These are phyloP conservation scores for Drosophila pruinosa DNA, from an alignment of 1,140 invertebrate species.

Conservation along the genomic window DNA sequence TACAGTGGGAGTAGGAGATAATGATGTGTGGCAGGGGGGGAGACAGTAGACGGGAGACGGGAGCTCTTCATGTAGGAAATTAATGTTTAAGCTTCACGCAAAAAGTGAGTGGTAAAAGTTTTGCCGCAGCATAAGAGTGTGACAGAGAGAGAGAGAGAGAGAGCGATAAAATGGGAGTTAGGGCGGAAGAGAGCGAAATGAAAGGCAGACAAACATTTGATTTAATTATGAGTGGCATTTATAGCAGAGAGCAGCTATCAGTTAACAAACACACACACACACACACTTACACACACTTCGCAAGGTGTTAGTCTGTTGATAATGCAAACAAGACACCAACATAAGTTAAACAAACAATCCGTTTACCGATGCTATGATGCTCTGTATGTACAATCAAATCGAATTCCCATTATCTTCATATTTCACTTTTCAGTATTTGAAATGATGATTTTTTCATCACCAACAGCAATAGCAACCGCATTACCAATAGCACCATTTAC, in stretches of 20 bases:
- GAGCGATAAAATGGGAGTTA: neutral
- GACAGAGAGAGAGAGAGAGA: neutral
- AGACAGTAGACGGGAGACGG: neutral
- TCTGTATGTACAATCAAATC: too few species aligned
- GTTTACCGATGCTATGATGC: conserved; percentile 21
- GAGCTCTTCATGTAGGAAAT: conserved; percentile 54
- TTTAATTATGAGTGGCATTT: conserved; percentile 83
- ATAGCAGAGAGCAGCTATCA: conserved; percentile 72
- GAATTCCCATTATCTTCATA: neutral
- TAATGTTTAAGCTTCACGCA: conserved; percentile 77
- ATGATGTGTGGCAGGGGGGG: conserved; percentile 11
- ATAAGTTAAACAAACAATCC: conserved; percentile 9
- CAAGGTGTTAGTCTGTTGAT: conserved; percentile 83
- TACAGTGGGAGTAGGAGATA: conserved; percentile 11
- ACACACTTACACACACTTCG: neutral
- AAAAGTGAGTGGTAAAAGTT: conserved; percentile 54
- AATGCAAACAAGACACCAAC: conserved; percentile 62
- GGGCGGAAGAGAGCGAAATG: conserved; percentile 2
- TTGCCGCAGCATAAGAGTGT: conserved; percentile 31
- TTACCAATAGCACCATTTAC: neutral
- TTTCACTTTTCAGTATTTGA: neutral
- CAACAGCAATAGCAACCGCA: neutral
- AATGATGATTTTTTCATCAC: neutral
- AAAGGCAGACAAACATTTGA: conserved; percentile 80
- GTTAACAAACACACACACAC: conserved; percentile 37